These are phyloP conservation scores for Danio aesculapii DNA, from an alignment of 2,797 vertebrate genomes.

Conservation along the genomic window DNA sequence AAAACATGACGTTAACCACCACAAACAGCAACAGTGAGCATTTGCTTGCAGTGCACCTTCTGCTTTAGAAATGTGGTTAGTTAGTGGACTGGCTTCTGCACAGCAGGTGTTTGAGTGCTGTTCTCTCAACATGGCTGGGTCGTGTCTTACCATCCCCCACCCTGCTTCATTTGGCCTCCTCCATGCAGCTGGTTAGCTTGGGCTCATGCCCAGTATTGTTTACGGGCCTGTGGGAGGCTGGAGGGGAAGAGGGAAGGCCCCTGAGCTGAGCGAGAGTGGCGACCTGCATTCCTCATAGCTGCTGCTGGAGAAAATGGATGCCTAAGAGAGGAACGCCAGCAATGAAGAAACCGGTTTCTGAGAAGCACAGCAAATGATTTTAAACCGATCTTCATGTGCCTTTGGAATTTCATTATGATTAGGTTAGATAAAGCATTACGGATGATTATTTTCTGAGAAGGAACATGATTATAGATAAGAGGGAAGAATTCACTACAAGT, in stretches of 20 bases:
- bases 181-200: conserved; percentile 59
- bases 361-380: background rate
- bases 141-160: conserved; percentile 42
- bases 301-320: conserved; percentile 58
- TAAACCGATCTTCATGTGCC: background rate
- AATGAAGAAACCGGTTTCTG: background rate
- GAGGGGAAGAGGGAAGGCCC: conserved; percentile 49
- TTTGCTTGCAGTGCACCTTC: conserved; percentile 34
- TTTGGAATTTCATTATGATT: background rate
- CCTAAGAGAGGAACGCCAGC: background rate
- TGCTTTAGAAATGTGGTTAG: conserved; percentile 34
- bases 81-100: conserved; percentile 51
- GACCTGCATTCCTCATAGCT: conserved; percentile 64
- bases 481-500: background rate
- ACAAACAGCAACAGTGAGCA: conserved; percentile 21
- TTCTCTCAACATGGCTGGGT: conserved; percentile 40
- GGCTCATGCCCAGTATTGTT: conserved; percentile 62
- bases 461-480: background rate
- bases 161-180: conserved; percentile 22
- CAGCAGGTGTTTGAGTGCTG: conserved; percentile 62
- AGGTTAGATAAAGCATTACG: background rate
- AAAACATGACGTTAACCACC: conserved; percentile 18
- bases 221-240: conserved; percentile 48
- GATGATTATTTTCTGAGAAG: background rate
- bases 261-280: conserved; percentile 51